Conservation (phyloP, 1,140 invertebrate genomes). For the Apis florea region DNA sequence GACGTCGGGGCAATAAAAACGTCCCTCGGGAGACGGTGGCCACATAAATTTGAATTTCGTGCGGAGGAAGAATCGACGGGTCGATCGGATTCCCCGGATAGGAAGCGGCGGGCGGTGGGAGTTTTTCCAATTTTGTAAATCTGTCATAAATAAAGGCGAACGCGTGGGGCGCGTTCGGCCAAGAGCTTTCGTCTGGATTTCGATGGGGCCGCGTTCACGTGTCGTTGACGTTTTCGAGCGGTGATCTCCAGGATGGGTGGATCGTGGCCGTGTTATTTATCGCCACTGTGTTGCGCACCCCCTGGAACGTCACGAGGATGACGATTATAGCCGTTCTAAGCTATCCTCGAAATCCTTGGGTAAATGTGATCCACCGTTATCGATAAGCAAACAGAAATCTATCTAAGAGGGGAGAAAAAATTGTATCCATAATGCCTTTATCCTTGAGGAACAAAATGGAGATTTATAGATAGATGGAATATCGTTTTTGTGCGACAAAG, state of each 20-base stretch:
- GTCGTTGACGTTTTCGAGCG: constrained; percentile 39
- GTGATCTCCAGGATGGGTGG: constrained; percentile 26
- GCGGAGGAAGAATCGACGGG: not conserved
- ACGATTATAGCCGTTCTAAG: not conserved
- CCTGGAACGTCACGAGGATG: constrained; percentile 1
- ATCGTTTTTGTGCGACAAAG: no score
- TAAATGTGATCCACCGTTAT: no score
- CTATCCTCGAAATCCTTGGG: no score
- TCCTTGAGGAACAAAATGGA: no score
- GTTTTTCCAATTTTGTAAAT: constrained; percentile 54
- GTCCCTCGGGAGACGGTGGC: constrained; percentile 1
- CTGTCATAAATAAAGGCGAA: constrained; percentile 51
- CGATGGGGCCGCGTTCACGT: constrained; percentile 23
- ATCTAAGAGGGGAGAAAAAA: no score
- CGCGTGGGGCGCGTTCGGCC: constrained; percentile 10
- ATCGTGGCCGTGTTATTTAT: constrained; percentile 45
- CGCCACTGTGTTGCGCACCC: not conserved
- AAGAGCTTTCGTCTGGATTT: constrained; percentile 26
- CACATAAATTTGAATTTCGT: constrained; percentile 42
- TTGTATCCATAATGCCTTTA: no score
- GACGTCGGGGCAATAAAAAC: not conserved
- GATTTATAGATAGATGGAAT: no score
- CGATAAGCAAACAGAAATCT: no score
- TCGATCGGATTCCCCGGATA: not conserved
- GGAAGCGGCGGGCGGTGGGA: not conserved